A percentile compares a stretch with the other conserved stretches of the same genome.
Conservation (phyloP, 2,113 vertebrate genomes). For the Psilopsiagon aurifrons region DNA sequence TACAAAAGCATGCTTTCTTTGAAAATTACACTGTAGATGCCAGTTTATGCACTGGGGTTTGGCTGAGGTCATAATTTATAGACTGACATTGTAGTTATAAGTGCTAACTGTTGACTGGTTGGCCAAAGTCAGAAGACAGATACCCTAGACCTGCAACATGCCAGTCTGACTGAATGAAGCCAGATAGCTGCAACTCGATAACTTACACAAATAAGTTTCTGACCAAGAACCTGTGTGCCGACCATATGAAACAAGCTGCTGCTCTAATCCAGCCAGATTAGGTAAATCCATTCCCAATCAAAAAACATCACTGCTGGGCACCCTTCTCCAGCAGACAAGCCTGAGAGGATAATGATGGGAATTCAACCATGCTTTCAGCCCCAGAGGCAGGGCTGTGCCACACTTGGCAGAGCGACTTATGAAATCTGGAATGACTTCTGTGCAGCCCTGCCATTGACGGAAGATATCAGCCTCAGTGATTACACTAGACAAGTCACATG, state of each 20-base stretch:
- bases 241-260: neutral
- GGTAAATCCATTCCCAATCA: neutral
- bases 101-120: neutral
- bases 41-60: neutral
- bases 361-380: neutral
- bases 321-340: neutral
- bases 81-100: neutral
- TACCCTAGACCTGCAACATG: neutral
- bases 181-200: neutral
- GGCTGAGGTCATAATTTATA: neutral
- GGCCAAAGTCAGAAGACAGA: neutral
- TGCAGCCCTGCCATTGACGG: neutral
- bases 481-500: neutral
- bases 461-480: neutral
- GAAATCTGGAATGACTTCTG: neutral
- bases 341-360: neutral
- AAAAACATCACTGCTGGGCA: slow-evolving; percentile 3
- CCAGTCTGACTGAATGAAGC: neutral
- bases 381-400: neutral
- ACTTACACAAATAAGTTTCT: neutral
- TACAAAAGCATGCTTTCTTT: neutral
- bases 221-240: neutral
- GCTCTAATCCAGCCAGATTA: neutral
- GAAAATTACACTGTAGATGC: neutral
- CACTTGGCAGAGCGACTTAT: neutral